These are phyloP conservation scores for Akabosia matsudoensis DNA, from an alignment of 1,140 invertebrate genomes.

Conservation along the genomic window DNA sequence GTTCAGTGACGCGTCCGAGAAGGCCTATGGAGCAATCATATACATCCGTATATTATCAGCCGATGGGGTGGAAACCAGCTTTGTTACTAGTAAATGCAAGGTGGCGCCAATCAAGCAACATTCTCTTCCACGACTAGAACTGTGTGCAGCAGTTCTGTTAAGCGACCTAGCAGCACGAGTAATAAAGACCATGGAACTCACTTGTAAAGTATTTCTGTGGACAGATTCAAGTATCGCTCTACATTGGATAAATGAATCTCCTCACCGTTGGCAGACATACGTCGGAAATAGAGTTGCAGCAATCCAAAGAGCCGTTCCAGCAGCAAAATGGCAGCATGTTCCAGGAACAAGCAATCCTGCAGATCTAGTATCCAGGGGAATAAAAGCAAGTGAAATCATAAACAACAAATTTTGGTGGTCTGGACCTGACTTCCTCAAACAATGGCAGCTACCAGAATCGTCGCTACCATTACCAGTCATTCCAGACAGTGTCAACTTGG, in stretches of 20 bases:
- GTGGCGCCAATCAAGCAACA: slow-evolving; percentile 43
- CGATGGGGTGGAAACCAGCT: neutral
- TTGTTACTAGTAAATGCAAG: neutral
- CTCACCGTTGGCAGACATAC: slow-evolving; percentile 20
- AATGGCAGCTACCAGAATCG: too few species aligned
- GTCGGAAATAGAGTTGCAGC: slow-evolving; percentile 31
- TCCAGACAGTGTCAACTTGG: neutral
- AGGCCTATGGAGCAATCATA: neutral
- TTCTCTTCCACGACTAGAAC: slow-evolving; percentile 55
- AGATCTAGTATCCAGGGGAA: slow-evolving; percentile 21
- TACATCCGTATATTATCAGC: neutral
- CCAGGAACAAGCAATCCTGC: slow-evolving; percentile 25
- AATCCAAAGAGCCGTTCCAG: slow-evolving; percentile 1
- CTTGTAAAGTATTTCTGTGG: slow-evolving; percentile 4
- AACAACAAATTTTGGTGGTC: slow-evolving; percentile 12
- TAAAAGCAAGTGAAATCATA: neutral
- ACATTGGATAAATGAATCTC: neutral
- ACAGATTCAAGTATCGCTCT: slow-evolving; percentile 31
- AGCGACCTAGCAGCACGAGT: slow-evolving; percentile 46
- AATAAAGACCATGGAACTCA: neutral
- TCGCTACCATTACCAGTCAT: neutral
- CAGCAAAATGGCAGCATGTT: slow-evolving; percentile 23
- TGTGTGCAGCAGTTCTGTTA: slow-evolving; percentile 52
- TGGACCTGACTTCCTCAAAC: slow-evolving; percentile 5
- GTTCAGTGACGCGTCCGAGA: neutral